Conservation (phyloP, 2,113 vertebrate genomes). For the Misgurnus anguillicaudatus region DNA sequence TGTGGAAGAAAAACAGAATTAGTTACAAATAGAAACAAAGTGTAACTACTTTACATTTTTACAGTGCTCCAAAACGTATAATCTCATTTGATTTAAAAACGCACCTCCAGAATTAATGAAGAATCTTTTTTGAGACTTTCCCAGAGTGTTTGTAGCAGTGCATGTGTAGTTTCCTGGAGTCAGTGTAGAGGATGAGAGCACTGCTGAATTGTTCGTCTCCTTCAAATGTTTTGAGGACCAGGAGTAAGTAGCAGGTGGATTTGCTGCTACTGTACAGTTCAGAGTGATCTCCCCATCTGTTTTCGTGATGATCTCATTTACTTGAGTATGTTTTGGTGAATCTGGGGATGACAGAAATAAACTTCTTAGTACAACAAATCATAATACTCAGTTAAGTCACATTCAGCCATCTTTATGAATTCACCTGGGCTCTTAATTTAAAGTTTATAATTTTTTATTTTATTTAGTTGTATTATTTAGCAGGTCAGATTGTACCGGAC, state of each 20-base stretch:
- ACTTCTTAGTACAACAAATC: neutral
- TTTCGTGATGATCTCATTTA: slow-evolving; percentile 55
- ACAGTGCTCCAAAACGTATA: too few species aligned
- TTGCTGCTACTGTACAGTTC: slow-evolving; percentile 65
- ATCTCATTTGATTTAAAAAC: neutral
- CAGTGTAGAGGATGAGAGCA: slow-evolving; percentile 10
- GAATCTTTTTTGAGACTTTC: slow-evolving; percentile 57
- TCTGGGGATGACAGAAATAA: slow-evolving; percentile 56
- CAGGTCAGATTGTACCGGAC: too few species aligned
- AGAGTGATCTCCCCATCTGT: slow-evolving; percentile 18
- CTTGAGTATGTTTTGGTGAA: too few species aligned
- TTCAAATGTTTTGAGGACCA: slow-evolving; percentile 47
- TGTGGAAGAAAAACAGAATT: slow-evolving; percentile 57
- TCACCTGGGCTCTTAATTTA: too few species aligned
- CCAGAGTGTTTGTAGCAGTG: slow-evolving; percentile 55
- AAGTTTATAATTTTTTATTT: too few species aligned
- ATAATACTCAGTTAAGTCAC: neutral
- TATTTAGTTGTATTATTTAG: too few species aligned
- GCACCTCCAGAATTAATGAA: slow-evolving; percentile 57
- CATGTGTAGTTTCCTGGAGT: slow-evolving; percentile 65
- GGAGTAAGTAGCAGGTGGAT: slow-evolving; percentile 58
- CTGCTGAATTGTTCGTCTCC: neutral
- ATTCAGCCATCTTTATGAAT: neutral
- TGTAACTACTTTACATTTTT: too few species aligned
- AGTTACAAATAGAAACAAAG: neutral